Conservation (phyloP, 2,113 vertebrate genomes). For the Pogonocichla stellata region DNA sequence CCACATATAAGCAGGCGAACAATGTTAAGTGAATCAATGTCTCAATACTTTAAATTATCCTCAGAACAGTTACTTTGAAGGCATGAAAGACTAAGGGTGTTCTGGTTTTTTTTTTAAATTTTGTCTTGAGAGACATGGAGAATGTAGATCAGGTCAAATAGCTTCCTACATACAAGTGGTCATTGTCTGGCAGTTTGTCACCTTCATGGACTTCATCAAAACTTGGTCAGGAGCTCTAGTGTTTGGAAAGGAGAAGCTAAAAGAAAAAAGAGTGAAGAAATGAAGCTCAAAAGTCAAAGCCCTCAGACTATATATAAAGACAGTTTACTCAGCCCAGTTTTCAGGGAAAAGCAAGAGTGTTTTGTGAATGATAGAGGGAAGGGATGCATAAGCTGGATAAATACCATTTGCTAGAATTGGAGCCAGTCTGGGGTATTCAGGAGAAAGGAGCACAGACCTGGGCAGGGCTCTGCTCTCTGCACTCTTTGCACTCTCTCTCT, state of each 20-base stretch:
- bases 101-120: neutral
- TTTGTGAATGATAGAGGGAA: neutral
- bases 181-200: neutral
- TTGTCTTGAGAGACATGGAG: neutral
- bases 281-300: neutral
- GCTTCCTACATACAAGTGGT: neutral
- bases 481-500: neutral
- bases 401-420: neutral
- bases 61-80: neutral
- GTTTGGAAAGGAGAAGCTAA: neutral
- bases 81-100: neutral
- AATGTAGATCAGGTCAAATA: neutral
- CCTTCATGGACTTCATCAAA: neutral
- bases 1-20: neutral
- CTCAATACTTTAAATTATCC: slow-evolving; percentile 7
- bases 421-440: neutral
- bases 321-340: neutral
- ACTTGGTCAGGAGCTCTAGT: neutral
- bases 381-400: neutral
- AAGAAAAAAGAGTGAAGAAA: neutral
- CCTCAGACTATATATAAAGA: neutral
- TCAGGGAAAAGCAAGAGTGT: neutral
- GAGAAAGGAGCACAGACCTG: neutral
- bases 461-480: neutral
- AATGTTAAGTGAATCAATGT: slow-evolving; percentile 15